These are phyloP conservation scores for Oasisia sp. DNA, from an alignment of 2,888 invertebrate genomes.

Conservation along the genomic window DNA sequence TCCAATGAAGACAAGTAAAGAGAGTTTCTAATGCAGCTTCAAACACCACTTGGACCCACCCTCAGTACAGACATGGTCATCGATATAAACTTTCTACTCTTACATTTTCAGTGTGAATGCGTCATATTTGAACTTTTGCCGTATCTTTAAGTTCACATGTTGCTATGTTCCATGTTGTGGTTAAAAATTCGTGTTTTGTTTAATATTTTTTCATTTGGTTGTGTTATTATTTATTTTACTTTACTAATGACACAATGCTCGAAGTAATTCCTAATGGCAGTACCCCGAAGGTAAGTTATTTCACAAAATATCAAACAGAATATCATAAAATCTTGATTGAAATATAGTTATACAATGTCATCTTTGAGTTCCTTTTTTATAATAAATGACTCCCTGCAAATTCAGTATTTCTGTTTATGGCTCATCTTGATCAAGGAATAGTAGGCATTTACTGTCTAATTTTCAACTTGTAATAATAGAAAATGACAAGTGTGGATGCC, in stretches of 20 bases:
- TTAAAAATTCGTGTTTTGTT: not conserved
- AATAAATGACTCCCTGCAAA: not conserved
- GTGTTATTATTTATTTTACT: not conserved
- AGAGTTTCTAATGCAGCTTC: too few relatives aligned
- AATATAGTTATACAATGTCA: not conserved
- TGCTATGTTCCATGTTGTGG: not conserved
- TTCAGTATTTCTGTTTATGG: not conserved
- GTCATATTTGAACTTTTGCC: not conserved
- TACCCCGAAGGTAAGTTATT: too few relatives aligned
- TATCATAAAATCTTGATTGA: not conserved
- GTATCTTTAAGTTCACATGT: not conserved
- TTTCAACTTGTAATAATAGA: too few relatives aligned
- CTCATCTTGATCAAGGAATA: not conserved
- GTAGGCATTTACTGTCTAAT: too few relatives aligned
- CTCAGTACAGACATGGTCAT: not conserved
- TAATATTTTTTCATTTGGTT: not conserved
- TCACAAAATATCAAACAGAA: not conserved
- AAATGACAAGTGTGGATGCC: too few relatives aligned
- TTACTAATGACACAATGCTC: not conserved
- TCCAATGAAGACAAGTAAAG: too few relatives aligned
- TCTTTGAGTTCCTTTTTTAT: not conserved
- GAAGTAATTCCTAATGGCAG: not conserved
- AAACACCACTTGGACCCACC: not conserved
- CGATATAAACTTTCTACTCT: not conserved
- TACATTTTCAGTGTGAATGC: not conserved